Base-by-base conservation (phyloP, 35 echinoderm and acorn worm genomes). In the Apostichopus japonicus region DNA sequence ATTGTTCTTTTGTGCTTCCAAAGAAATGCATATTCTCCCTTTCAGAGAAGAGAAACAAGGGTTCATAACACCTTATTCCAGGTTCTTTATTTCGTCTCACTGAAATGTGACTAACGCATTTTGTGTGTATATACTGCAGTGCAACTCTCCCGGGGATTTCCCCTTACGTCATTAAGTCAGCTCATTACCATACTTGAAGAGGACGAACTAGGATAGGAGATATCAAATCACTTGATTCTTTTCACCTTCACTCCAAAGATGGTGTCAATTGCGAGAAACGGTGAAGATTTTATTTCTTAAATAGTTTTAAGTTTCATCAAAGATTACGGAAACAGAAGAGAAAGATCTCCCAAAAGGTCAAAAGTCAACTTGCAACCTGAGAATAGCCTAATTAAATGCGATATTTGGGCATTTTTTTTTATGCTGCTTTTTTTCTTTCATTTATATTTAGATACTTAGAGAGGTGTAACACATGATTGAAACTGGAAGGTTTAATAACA, bases 141-240 rank as follows among this genome's bases (percentile, higher is more conserved):
- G 22, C 21, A 75, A 75, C 1, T 75, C 71, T 23, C 81, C 79
- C 53, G 24, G 81, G 25, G 78, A 54, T 58, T 57, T 55, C 4
- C 55, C 53, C 14, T 57, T 55, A 84, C 81, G 81, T 84, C 81
- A 84, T 84, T 58, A 84, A 57, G 54, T 24, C 81, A 57, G 53
- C 56, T 58, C 7, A 84, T 84, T 84, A 84, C 81, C 81, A 84
- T 84, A 57, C 8, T 59, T 84, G 33, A 84, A 58, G 54, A 84
- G 81, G 56, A 57, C n/a, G 16, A 84, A 55, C 5, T 84, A 7
- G 54, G n/a, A 23, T 57, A 84, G 23, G 16, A 19, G 19, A 51
- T 84, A 84, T 84, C 81, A 19, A 6, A 58, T 84, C 54, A 84
- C 81, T 8, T 23, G 71, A 75, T 23, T 75, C 19, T 23, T 75